Percentiles rank a stretch among this genome's conserved stretches.
phyloP scores from a whole-genome alignment of 1,140 invertebrate species.

The Octopus sinensis region DNA sequence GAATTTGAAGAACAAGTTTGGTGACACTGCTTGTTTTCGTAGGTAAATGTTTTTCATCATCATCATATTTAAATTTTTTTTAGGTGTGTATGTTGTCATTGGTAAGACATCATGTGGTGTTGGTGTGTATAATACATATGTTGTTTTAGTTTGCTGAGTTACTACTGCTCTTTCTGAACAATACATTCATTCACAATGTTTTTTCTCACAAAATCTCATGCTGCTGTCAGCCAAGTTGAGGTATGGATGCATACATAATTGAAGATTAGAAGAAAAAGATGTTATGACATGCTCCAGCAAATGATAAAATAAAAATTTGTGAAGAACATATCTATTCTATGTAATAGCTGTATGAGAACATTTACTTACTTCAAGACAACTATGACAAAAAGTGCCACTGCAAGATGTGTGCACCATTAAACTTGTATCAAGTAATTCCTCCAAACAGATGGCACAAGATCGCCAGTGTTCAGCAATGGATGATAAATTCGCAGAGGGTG shows the following conservation, averaged over 20 bases:
- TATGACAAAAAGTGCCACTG: conserved; percentile 64
- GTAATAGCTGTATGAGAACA: not conserved
- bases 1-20: no score
- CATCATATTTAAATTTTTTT: no score
- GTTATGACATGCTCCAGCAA: not conserved
- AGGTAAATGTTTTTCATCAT: no score
- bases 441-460: conserved; percentile 67
- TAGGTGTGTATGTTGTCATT: no score
- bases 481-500: not conserved
- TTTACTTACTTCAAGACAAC: conserved; percentile 64
- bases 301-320: not conserved
- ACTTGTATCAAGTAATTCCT: conserved; percentile 63
- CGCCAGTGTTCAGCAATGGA: conserved; percentile 47
- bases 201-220: no score
- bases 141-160: not conserved
- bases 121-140: no score
- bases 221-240: no score
- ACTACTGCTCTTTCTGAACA: not conserved
- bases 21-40: no score
- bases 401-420: conserved; percentile 64
- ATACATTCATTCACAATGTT: no score
- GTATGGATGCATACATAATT: not conserved
- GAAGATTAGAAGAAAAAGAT: not conserved
- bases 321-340: conserved; percentile 11
- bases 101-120: no score